phyloP scores from a whole-genome alignment of 92 coral and sea anemone species.

The Metridium senile region DNA sequence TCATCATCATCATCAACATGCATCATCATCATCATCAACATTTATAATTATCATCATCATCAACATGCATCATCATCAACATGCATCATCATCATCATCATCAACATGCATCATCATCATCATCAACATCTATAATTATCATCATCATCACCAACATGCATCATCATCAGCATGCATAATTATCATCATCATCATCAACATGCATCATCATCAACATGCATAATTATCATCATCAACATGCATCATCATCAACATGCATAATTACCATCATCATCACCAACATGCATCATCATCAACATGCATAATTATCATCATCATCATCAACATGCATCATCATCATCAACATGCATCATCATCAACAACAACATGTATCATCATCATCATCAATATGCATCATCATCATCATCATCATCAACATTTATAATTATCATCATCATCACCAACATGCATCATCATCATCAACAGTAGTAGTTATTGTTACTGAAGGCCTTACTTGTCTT shows the following conservation, averaged over 20 bases:
- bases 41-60: too few relatives aligned
- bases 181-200: background rate
- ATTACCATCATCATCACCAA: too few relatives aligned
- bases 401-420: background rate
- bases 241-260: too few relatives aligned
- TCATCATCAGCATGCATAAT: background rate
- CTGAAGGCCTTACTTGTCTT: conserved; percentile 67
- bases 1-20: too few relatives aligned
- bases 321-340: background rate
- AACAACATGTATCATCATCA: background rate
- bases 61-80: background rate
- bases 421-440: background rate
- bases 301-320: background rate
- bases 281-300: background rate
- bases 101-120: background rate
- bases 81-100: background rate
- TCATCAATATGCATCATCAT: background rate
- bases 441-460: background rate
- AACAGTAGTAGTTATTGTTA: background rate
- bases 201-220: background rate
- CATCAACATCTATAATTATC: background rate
- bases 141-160: background rate
- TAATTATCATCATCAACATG: background rate
- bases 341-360: background rate
- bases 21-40: too few relatives aligned